These are phyloP conservation scores for Thalassophryne amazonica DNA, from an alignment of 2,797 vertebrate genomes.

Conservation along the genomic window DNA sequence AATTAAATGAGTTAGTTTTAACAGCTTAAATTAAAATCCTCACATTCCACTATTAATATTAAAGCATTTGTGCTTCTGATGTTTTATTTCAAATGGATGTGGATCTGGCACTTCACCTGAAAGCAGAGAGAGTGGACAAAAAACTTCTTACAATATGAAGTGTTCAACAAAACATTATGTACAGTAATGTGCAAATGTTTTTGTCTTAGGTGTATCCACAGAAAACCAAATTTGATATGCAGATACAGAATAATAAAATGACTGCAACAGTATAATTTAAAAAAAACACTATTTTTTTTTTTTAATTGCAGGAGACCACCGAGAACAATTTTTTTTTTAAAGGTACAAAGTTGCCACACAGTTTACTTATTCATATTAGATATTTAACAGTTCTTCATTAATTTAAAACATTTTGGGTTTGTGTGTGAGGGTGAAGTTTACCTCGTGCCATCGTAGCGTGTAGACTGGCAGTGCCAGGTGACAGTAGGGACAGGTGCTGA, in stretches of 20 bases:
- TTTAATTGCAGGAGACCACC: too few species aligned
- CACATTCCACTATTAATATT: neutral
- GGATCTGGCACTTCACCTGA: constrained; percentile 52
- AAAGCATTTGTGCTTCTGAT: neutral
- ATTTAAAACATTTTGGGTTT: too few species aligned
- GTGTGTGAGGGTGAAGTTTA: constrained; percentile 13
- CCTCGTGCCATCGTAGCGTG: constrained; percentile 72
- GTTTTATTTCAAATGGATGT: constrained; percentile 29
- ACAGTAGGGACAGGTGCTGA: constrained; percentile 68
- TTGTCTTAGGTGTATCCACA: too few species aligned
- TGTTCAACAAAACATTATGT: neutral
- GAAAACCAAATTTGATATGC: too few species aligned
- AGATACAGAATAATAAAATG: too few species aligned
- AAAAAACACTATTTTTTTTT: too few species aligned
- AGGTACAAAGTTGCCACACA: too few species aligned
- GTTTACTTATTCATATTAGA: too few species aligned
- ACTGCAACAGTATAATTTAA: too few species aligned
- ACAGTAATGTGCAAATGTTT: too few species aligned
- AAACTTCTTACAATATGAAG: neutral
- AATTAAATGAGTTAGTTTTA: neutral
- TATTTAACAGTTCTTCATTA: too few species aligned
- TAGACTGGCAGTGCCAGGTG: constrained; percentile 66
- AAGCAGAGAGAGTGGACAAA: constrained; percentile 10
- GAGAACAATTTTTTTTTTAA: too few species aligned
- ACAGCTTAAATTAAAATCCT: neutral